Percentiles rank a stretch among this genome's conserved stretches.
These are phyloP conservation scores for Smittia sp. DNA, from an alignment of 2,888 invertebrate species.

Conservation along the genomic window DNA sequence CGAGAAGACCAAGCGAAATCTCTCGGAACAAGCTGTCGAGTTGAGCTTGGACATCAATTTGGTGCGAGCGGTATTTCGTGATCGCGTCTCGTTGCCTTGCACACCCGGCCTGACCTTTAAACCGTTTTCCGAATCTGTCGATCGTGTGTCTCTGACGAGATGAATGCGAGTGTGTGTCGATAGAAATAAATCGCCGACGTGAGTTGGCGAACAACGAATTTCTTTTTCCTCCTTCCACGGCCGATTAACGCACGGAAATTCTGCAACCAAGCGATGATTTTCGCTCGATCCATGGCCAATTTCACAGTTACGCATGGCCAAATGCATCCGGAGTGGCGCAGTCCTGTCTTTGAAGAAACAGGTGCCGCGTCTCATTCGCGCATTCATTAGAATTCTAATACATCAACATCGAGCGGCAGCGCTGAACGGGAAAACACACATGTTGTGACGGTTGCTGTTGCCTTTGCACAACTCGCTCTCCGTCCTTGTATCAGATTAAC, in stretches of 20 bases:
- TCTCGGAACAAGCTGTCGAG: too few species aligned
- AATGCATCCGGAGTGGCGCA: background rate
- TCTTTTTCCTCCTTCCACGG: background rate
- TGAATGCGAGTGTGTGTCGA: background rate
- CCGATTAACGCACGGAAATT: background rate
- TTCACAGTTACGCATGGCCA: conserved; percentile 3
- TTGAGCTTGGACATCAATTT: too few species aligned
- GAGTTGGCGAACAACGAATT: background rate
- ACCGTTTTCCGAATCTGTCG: conserved; percentile 12
- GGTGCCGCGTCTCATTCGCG: background rate
- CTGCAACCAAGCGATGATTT: background rate
- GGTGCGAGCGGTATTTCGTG: background rate
- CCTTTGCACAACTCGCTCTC: background rate
- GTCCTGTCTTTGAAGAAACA: background rate
- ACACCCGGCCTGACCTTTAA: background rate
- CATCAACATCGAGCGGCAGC: background rate
- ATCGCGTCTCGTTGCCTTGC: background rate
- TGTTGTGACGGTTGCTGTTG: background rate
- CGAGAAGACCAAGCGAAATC: too few species aligned
- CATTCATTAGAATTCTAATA: background rate
- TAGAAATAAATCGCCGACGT: background rate
- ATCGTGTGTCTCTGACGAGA: background rate
- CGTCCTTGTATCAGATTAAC: conserved; percentile 12
- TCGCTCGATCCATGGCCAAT: conserved; percentile 6
- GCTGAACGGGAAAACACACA: background rate